These are phyloP conservation scores for Phoxinus dragarum DNA, from an alignment of 2,797 vertebrate species.

Conservation along the genomic window DNA sequence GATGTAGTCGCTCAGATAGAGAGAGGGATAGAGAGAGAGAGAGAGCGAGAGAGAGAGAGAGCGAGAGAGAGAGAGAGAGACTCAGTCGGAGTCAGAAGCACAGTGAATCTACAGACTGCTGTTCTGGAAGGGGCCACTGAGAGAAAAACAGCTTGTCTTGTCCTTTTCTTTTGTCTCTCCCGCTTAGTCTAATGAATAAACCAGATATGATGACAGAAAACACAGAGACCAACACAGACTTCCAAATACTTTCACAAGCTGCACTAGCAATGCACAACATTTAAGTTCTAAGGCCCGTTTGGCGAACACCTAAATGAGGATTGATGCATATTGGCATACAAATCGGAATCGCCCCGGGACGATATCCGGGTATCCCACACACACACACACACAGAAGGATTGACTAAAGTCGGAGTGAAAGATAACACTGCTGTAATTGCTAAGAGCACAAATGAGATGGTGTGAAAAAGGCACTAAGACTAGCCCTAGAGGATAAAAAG, in stretches of 20 bases:
- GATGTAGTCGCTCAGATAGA: not conserved
- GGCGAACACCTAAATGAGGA: slow-evolving; percentile 53
- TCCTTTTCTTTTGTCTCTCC: slow-evolving; percentile 17
- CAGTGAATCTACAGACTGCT: slow-evolving; percentile 73
- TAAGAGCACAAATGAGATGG: slow-evolving; percentile 57
- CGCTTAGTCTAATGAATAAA: slow-evolving; percentile 6
- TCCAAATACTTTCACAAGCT: slow-evolving; percentile 55
- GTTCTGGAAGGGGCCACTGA: slow-evolving; percentile 11
- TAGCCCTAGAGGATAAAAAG: slow-evolving; percentile 78
- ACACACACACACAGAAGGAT: slow-evolving; percentile 42
- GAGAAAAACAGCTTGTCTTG: not conserved
- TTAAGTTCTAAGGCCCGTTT: slow-evolving; percentile 55
- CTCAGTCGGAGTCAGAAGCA: slow-evolving; percentile 69
- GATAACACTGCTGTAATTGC: slow-evolving; percentile 42
- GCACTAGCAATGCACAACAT: slow-evolving; percentile 59
- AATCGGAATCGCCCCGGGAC: not conserved
- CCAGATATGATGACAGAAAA: slow-evolving; percentile 41
- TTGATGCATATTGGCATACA: slow-evolving; percentile 54
- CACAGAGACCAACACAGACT: slow-evolving; percentile 44
- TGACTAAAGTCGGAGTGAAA: slow-evolving; percentile 44
- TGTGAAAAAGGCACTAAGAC: slow-evolving; percentile 82
- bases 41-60: not conserved
- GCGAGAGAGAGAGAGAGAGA: slow-evolving; percentile 6
- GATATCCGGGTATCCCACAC: slow-evolving; percentile 45
- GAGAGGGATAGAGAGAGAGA: not conserved